A percentile compares a stretch with the other conserved stretches of the same genome.
Evolutionary conservation across 2,797 vertebrate species (phyloP).

Genomic region (Delichon dasypus): DNA sequence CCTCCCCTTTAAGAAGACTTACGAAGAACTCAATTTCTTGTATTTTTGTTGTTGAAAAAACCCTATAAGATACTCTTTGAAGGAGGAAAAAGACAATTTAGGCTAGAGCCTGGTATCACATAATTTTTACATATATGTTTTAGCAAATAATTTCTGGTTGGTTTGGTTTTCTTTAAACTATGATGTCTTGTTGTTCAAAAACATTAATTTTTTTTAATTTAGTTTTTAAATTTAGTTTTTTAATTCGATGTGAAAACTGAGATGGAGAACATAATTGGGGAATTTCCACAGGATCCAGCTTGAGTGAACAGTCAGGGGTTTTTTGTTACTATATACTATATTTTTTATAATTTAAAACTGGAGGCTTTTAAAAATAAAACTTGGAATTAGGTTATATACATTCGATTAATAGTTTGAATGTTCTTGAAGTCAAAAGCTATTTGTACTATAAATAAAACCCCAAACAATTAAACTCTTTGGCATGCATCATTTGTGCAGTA

Average conservation of each 20-base stretch:
- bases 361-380: background rate
- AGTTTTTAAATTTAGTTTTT: background rate
- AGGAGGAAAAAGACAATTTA: background rate
- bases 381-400: background rate
- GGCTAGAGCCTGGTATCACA: background rate
- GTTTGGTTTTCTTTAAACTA: background rate
- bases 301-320: accelerated
- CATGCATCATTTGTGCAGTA: background rate
- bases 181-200: background rate
- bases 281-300: background rate
- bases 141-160: background rate
- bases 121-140: background rate
- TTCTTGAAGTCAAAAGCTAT: background rate
- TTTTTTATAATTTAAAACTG: background rate
- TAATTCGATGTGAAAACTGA: background rate
- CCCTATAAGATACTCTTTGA: background rate
- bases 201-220: background rate
- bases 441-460: background rate
- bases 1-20: background rate
- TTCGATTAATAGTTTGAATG: background rate
- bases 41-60: background rate
- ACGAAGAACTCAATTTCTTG: accelerated
- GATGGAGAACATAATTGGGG: background rate
- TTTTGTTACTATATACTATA: background rate
- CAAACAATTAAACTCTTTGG: background rate